Evolutionary conservation across 2,888 invertebrate genomes (phyloP).

Genomic region (Nomada ferruginata): DNA sequence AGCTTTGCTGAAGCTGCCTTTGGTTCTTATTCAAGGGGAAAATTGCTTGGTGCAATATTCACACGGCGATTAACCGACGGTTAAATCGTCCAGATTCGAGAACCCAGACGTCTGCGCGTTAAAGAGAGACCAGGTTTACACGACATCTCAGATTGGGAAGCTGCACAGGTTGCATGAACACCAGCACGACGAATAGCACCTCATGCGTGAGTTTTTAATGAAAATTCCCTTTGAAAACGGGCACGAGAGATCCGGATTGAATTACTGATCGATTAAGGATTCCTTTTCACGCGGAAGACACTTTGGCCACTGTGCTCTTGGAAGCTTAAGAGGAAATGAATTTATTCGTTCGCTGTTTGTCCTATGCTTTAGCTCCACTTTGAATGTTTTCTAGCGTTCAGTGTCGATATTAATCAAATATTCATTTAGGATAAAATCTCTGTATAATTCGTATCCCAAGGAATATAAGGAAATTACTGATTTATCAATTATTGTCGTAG

Average conservation of each 20-base stretch:
- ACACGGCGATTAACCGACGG: slow-evolving; percentile 74
- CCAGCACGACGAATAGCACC: too few species aligned
- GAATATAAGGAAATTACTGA: too few species aligned
- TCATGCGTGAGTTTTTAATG: slow-evolving; percentile 21
- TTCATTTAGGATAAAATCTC: too few species aligned
- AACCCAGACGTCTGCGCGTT: slow-evolving; percentile 34
- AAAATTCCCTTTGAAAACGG: slow-evolving; percentile 2
- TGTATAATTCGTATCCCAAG: too few species aligned
- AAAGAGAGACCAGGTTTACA: neutral
- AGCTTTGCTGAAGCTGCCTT: slow-evolving; percentile 31
- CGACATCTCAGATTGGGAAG: slow-evolving; percentile 20
- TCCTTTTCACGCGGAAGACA: neutral
- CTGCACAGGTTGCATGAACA: neutral
- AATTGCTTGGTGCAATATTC: slow-evolving; percentile 79
- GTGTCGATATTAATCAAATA: too few species aligned
- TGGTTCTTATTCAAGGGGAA: slow-evolving; percentile 61
- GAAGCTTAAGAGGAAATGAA: too few species aligned
- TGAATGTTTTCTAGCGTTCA: too few species aligned
- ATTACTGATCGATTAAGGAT: neutral
- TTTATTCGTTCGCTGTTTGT: too few species aligned
- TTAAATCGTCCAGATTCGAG: slow-evolving; percentile 39
- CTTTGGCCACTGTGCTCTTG: too few species aligned
- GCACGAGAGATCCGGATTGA: too few species aligned
- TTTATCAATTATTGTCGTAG: too few species aligned
- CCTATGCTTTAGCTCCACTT: too few species aligned